These are phyloP conservation scores for Solenodon paradoxus DNA, from an alignment of 2,113 vertebrate genomes.

Conservation along the genomic window DNA sequence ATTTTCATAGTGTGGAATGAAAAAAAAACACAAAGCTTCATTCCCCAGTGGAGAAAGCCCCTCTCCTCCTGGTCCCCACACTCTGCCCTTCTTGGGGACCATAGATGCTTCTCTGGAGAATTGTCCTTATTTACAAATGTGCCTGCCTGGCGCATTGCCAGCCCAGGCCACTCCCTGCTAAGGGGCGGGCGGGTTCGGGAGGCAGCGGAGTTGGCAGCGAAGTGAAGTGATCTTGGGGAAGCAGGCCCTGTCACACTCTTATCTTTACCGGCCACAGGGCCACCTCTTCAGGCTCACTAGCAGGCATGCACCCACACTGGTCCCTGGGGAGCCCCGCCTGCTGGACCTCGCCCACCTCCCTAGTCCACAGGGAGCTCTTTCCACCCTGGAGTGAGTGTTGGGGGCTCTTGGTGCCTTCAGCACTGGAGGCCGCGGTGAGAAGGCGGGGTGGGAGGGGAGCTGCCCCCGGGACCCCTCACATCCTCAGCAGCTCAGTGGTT, in stretches of 20 bases:
- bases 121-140: constrained; percentile 4
- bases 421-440: neutral
- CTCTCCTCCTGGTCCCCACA: neutral
- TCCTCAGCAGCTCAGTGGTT: neutral
- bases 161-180: neutral
- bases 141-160: neutral
- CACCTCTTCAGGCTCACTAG: neutral
- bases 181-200: neutral
- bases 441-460: neutral
- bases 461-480: neutral
- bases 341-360: neutral
- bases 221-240: neutral
- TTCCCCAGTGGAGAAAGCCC: neutral
- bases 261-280: neutral
- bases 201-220: neutral
- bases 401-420: neutral
- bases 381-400: neutral
- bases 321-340: neutral
- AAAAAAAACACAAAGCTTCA: neutral
- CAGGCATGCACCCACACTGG: neutral
- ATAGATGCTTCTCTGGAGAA: neutral
- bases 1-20: neutral
- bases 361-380: neutral
- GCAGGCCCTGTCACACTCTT: neutral
- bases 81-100: neutral